Evolutionary conservation across 1,140 invertebrate genomes (phyloP).

Genomic region (Pemphigus obesinymphae): DNA sequence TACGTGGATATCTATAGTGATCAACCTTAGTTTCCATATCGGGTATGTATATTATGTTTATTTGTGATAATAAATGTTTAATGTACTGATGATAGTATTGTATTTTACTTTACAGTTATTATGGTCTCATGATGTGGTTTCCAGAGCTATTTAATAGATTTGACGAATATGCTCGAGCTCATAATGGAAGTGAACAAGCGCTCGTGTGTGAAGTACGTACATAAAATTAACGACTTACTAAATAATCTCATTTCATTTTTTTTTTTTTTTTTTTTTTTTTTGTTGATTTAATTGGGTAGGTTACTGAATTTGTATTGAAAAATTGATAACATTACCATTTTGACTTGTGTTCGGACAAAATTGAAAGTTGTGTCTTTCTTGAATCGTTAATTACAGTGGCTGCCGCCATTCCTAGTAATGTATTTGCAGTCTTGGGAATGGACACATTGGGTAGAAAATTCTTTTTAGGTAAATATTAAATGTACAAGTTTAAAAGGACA

Average conservation of each 20-base stretch:
- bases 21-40: conserved; percentile 85
- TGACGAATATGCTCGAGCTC: conserved; percentile 61
- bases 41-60: conserved; percentile 54
- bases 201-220: conserved; percentile 64
- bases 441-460: conserved; percentile 82
- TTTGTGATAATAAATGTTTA: neutral
- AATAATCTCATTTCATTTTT: neutral
- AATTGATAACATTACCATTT: conserved; percentile 58
- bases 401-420: conserved; percentile 75
- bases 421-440: conserved; percentile 70
- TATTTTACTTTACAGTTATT: conserved; percentile 58
- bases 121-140: conserved; percentile 79
- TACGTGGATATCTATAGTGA: conserved; percentile 74
- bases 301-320: conserved; percentile 69
- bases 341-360: conserved; percentile 57
- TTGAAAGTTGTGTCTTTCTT: conserved; percentile 71
- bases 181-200: conserved; percentile 57
- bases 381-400: conserved; percentile 81
- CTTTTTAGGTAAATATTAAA: conserved; percentile 71
- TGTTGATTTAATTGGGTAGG: conserved; percentile 47
- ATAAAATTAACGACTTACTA: neutral
- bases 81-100: neutral
- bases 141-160: conserved; percentile 73
- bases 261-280: neutral
- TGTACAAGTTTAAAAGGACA: no score